A percentile compares a stretch with the other conserved stretches of the same genome.
Evolutionary conservation across 1,140 invertebrate species (phyloP).

Genomic region (Galendromus occidentalis): DNA sequence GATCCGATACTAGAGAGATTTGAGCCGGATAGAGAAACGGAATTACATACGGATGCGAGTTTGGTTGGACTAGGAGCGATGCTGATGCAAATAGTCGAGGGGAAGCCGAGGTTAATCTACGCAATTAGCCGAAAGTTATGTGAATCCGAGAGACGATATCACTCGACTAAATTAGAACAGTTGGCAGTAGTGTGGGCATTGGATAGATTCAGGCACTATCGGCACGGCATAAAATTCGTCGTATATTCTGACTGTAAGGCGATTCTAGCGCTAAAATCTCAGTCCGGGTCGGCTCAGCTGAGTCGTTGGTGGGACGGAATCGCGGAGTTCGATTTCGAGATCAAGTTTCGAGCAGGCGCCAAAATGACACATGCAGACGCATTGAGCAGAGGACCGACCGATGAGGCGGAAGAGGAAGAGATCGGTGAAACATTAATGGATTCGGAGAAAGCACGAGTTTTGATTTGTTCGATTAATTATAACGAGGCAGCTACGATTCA

Average conservation of each 20-base stretch:
- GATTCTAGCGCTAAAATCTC: not conserved
- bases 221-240: not conserved
- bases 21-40: not conserved
- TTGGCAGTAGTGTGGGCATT: not conserved
- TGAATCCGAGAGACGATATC: not conserved
- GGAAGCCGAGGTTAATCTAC: not conserved
- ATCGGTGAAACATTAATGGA: no score
- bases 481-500: no score
- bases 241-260: not conserved
- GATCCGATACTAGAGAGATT: constrained; percentile 13
- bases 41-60: constrained; percentile 18
- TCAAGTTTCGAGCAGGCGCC: not conserved
- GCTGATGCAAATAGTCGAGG: not conserved
- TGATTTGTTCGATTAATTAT: no score
- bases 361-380: not conserved
- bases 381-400: not conserved
- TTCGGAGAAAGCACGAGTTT: no score
- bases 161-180: not conserved
- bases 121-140: not conserved
- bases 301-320: not conserved
- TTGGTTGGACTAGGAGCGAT: not conserved
- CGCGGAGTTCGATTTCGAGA: not conserved
- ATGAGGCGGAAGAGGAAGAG: no score
- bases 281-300: not conserved
- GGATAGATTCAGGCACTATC: not conserved